Evolutionary conservation across 64 coral and sea anemone genomes (phyloP), one percentile per base, ranked within the genome.

Genomic region (Porites lutea): DNA sequence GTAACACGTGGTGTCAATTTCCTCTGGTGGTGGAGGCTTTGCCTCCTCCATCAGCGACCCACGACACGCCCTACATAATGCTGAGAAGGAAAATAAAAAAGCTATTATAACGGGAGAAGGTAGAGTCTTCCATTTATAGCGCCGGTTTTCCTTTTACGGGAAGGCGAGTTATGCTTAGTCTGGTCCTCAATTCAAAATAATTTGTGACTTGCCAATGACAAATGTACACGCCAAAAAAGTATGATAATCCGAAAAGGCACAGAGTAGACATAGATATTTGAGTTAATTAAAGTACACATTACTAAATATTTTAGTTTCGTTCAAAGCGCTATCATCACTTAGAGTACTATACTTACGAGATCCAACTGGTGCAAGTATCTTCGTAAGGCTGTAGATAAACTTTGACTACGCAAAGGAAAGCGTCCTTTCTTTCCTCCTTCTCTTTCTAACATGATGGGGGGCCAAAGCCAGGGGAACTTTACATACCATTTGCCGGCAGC

Each of bases 331-430:
- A 70, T 70, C 67, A 70, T 44, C 67, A 70, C 22, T 37, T 21
- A 70, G 67, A 70, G 21, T 70, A 70, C 67, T 21, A 70, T 70
- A 70, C 67, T 70, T 70, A 70, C 67, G 67, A 70, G 19, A 70
- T 22, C 67, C 67, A 70, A 70, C 67, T 44, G 67, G 67, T 21
- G 27, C 67, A 70, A 70, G 22, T 70, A 70, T 70, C 67, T 2
- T 23, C 67, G 23, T 70, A 70, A 70, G 67, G 4, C 27, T 70
- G 67, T 70, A 70, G 67, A 70, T 70, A 20, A 70, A 70, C 67
- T 70, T 37, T 5, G 67, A 70, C 22, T 70, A n/a, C 27, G 67
- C 67, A 70, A 70, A 44, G 27, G 67, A 8, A 73, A 73, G 71
- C 6, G 71, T 73, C 71, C 37, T 73, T 73, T 73, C 71, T 73